Conservation (phyloP, 2,113 vertebrate species). For the Eonycteris spelaea region DNA sequence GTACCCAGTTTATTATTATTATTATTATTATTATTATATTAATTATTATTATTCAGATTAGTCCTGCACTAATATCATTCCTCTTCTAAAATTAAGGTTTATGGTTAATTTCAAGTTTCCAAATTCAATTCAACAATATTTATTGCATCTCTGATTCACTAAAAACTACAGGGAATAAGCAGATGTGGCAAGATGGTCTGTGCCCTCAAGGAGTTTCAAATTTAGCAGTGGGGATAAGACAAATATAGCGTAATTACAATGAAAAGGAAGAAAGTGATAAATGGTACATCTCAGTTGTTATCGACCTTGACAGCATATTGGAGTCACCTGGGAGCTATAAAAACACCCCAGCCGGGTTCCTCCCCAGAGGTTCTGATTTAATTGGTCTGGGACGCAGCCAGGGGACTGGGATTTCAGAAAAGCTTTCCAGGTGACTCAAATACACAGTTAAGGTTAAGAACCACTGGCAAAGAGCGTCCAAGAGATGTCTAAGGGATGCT, state of each 20-base stretch:
- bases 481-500: background rate
- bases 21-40: no score
- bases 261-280: slow-evolving; percentile 67
- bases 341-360: background rate
- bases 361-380: slow-evolving; percentile 34
- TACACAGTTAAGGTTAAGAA: background rate
- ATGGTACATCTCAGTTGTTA: slow-evolving; percentile 41
- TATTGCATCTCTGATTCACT: slow-evolving; percentile 56
- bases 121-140: slow-evolving; percentile 65
- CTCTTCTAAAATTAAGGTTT: slow-evolving; percentile 52
- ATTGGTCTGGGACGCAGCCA: background rate
- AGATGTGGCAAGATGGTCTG: slow-evolving; percentile 61
- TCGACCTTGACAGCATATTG: slow-evolving; percentile 52
- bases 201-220: slow-evolving; percentile 72
- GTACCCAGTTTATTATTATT: background rate
- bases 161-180: slow-evolving; percentile 54
- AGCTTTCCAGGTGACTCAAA: background rate
- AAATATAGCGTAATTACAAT: slow-evolving; percentile 65
- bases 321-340: slow-evolving; percentile 48
- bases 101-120: slow-evolving; percentile 61
- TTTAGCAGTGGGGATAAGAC: slow-evolving; percentile 65
- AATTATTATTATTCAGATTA: background rate
- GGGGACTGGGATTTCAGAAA: background rate
- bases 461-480: background rate
- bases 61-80: background rate